Evolutionary conservation across 2,113 vertebrate species (phyloP), one percentile per base, ranked within the genome.

Genomic region (Chaetodon trifascialis): DNA sequence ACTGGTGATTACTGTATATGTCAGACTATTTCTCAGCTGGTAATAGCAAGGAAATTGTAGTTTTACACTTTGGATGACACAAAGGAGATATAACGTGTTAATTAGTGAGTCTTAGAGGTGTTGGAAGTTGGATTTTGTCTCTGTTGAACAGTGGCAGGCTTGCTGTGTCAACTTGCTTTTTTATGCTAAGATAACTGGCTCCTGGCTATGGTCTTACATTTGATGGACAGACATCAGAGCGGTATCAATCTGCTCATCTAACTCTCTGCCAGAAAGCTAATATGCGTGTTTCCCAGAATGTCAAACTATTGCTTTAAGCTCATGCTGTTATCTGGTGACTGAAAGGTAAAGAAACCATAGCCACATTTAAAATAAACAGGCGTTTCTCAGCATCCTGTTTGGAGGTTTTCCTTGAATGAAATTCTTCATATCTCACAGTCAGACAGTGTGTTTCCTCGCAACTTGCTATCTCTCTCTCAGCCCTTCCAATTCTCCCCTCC

Each of bases 381-480:
- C 21, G 14, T 60, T 83, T 80, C 56, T 34, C 46, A 72, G 51
- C 36, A 23, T 55, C 17, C 46, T 73, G 16, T 25, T 17, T 36
- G 4, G 55, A 73, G 34, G 38, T 54, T 64, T 86, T 69, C 10
- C 42, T 30, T 38, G 51, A 47, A 16, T 78, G 52, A 77, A 36
- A 54, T 56, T 55, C 30, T 52, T 76, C 40, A 65, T 49, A 63
- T 83, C 69, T 76, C 51, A 60, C 69, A 75, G 70, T 30, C 68
- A 79, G 76, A 70, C 73, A 34, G 19, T 38, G 34, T 64, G 55
- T 89, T 69, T 68, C 63, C 25, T n/a, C 0, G 1, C 10, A 0
- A 73, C 65, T 40, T 62, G 46, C 44, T 77, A 52, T 90, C 74
- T 88, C 55, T 63, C 64, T 14, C 67, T 40, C 63, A 71, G 64